Conservation (phyloP, 2,113 vertebrate species). For the Gallinago undulata region DNA sequence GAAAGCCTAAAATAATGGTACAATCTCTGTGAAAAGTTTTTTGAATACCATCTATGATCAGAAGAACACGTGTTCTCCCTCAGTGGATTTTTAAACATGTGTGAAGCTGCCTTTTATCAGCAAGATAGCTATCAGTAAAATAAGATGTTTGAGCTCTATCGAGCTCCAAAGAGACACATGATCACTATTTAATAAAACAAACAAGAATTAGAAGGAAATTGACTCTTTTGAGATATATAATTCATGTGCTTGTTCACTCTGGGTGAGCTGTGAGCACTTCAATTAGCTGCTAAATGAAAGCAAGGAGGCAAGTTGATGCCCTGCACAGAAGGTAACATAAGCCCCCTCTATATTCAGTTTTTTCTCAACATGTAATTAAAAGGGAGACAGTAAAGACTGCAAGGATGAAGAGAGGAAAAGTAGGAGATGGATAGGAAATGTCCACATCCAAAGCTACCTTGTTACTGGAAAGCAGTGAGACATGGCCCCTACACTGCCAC, state of each 20-base stretch:
- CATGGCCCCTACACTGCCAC: background rate
- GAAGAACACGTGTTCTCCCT: background rate
- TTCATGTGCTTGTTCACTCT: background rate
- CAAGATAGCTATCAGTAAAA: background rate
- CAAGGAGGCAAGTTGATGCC: background rate
- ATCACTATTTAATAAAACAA: background rate
- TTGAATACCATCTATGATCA: background rate
- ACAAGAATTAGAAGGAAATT: background rate
- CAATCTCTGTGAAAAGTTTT: background rate
- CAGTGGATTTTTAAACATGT: background rate
- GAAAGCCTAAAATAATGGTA: background rate
- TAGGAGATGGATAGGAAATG: background rate
- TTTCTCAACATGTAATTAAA: background rate
- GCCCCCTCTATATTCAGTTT: background rate
- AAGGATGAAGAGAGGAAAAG: background rate
- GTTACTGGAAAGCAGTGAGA: background rate
- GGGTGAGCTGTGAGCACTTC: background rate
- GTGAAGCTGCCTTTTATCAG: background rate
- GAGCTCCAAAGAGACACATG: background rate
- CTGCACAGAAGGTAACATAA: background rate
- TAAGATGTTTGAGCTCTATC: background rate
- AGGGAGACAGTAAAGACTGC: background rate
- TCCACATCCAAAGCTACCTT: background rate
- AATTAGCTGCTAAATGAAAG: background rate
- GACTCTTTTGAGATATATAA: background rate